Evolutionary conservation across 2,888 invertebrate species (phyloP).

Genomic region (Lissonota sp.): DNA sequence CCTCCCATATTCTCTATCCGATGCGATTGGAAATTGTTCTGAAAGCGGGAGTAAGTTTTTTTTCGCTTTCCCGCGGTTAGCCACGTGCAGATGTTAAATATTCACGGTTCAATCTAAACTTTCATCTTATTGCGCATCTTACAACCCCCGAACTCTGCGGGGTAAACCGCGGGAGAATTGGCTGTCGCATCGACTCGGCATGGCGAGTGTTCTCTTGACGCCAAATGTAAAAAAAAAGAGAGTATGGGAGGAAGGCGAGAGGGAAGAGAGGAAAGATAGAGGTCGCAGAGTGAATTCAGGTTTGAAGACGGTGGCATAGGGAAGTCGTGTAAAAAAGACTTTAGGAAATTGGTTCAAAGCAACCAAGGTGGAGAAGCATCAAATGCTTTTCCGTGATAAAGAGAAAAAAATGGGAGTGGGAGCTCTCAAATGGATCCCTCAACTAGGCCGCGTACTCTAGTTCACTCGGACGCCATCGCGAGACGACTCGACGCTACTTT

Average conservation of each 20-base stretch:
- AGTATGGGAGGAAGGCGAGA: neutral
- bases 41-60: neutral
- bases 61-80: neutral
- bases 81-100: slow-evolving; percentile 69
- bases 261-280: neutral
- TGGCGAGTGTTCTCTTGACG: slow-evolving; percentile 14
- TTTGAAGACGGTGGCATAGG: slow-evolving; percentile 40
- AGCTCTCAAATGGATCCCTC: slow-evolving; percentile 34
- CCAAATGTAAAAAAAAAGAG: slow-evolving; percentile 26
- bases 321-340: slow-evolving; percentile 45
- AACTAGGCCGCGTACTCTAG: slow-evolving; percentile 27
- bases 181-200: slow-evolving; percentile 36
- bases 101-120: slow-evolving; percentile 78
- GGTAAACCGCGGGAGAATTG: slow-evolving; percentile 65
- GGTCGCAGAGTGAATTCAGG: slow-evolving; percentile 36
- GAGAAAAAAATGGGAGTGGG: neutral
- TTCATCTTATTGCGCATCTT: slow-evolving; percentile 76
- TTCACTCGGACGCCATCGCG: slow-evolving; percentile 21
- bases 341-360: slow-evolving; percentile 59
- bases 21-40: neutral
- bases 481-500: slow-evolving; percentile 62
- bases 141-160: slow-evolving; percentile 43
- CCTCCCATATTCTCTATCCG: neutral
- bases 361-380: slow-evolving; percentile 34
- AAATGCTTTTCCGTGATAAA: slow-evolving; percentile 14